These are phyloP conservation scores for Cichlasoma orientale DNA, from an alignment of 2,797 vertebrate species.

Conservation along the genomic window DNA sequence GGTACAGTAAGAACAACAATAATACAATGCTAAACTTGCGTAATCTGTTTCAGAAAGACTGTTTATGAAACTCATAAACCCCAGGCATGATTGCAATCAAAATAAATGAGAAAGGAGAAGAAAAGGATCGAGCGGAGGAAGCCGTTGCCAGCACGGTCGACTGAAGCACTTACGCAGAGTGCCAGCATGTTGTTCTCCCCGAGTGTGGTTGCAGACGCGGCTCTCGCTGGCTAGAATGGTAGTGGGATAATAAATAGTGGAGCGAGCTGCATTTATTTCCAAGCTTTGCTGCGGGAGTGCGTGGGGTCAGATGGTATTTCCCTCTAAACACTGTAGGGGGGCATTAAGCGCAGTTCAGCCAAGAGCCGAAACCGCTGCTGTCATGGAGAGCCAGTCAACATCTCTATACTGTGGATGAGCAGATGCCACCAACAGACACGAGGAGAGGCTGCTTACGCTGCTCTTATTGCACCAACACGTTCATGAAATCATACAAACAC, in stretches of 20 bases:
- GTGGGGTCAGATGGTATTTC: constrained; percentile 64
- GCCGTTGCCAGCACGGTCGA: constrained; percentile 25
- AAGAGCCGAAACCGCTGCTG: constrained; percentile 38
- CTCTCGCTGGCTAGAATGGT: constrained; percentile 39
- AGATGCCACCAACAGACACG: not conserved
- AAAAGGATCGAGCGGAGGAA: constrained; percentile 6
- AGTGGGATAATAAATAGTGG: constrained; percentile 57
- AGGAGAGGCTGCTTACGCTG: not conserved
- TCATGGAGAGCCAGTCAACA: constrained; percentile 46
- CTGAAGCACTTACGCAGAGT: constrained; percentile 26
- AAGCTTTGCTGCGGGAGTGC: constrained; percentile 37
- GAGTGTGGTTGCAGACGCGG: constrained; percentile 46
- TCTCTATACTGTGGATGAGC: constrained; percentile 29
- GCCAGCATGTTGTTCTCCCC: constrained; percentile 41
- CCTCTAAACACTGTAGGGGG: constrained; percentile 58
- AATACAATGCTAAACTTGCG: constrained; percentile 21
- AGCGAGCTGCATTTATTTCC: constrained; percentile 47
- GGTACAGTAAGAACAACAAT: constrained; percentile 33
- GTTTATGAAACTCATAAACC: constrained; percentile 31
- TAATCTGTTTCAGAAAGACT: constrained; percentile 18
- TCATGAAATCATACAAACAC: not conserved
- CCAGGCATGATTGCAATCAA: constrained; percentile 29
- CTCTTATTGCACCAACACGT: not conserved
- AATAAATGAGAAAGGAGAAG: constrained; percentile 49
- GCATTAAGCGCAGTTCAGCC: constrained; percentile 47